These are phyloP conservation scores for Borostomias antarcticus DNA, from an alignment of 2,797 vertebrate species.

Conservation along the genomic window DNA sequence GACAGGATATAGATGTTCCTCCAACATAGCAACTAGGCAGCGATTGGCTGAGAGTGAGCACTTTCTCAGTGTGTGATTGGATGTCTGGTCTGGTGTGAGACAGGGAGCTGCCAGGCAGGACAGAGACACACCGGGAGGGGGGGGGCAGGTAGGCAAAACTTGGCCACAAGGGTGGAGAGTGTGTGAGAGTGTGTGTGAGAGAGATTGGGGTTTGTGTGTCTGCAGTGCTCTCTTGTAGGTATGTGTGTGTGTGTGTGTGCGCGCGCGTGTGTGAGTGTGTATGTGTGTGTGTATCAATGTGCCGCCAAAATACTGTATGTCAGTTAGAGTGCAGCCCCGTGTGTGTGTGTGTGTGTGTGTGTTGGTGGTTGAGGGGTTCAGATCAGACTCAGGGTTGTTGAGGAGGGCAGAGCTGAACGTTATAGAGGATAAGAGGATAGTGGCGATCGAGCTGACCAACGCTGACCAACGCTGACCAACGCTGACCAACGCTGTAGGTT, in stretches of 20 bases:
- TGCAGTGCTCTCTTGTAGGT: too few species aligned
- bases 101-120: slow-evolving; percentile 33
- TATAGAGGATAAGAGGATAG: not conserved
- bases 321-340: not conserved
- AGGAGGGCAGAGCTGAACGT: not conserved
- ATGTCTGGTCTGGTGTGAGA: slow-evolving; percentile 42
- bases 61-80: slow-evolving; percentile 47
- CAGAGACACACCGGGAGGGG: slow-evolving; percentile 37
- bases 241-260: not conserved
- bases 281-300: not conserved
- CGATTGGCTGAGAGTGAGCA: slow-evolving; percentile 47
- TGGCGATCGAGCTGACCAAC: not conserved
- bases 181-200: slow-evolving; percentile 6
- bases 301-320: not conserved
- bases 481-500: not conserved
- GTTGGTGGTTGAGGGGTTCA: not conserved
- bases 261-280: not conserved
- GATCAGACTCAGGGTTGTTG: not conserved
- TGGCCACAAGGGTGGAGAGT: slow-evolving; percentile 20
- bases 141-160: slow-evolving; percentile 44
- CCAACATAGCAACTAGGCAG: slow-evolving; percentile 54
- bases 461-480: too few species aligned
- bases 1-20: slow-evolving; percentile 51
- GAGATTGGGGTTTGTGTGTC: not conserved
- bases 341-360: slow-evolving; percentile 13